Percentiles rank a stretch among this genome's conserved stretches.
Evolutionary conservation across 2,113 vertebrate genomes (phyloP).

Genomic region (Tapirus terrestris): DNA sequence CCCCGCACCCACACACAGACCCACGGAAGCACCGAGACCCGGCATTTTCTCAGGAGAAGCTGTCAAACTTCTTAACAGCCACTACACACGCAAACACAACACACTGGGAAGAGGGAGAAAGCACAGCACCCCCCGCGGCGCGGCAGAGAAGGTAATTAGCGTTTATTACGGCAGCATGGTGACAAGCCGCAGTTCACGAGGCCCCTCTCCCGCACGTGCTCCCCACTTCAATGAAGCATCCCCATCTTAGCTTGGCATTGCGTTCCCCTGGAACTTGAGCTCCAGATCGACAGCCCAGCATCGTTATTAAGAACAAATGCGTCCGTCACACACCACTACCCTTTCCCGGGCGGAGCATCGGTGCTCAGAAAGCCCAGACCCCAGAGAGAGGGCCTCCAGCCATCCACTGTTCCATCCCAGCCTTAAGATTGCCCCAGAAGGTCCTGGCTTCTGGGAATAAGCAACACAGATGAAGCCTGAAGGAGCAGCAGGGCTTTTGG

Average conservation of each 20-base stretch:
- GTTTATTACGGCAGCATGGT: not conserved
- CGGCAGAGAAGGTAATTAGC: not conserved
- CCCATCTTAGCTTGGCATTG: not conserved
- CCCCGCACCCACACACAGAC: not conserved
- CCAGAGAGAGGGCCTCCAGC: not conserved
- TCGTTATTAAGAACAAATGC: not conserved
- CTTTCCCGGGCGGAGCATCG: not conserved
- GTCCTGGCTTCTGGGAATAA: not conserved
- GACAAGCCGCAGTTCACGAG: not conserved
- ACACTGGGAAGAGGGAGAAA: not conserved
- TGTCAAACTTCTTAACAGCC: not conserved
- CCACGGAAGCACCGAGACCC: not conserved
- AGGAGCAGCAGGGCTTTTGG: accelerated
- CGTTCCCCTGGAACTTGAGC: not conserved
- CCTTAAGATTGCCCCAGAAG: not conserved
- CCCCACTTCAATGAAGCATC: not conserved
- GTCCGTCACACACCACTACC: too few relatives aligned
- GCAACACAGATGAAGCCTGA: not conserved
- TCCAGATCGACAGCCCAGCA: not conserved
- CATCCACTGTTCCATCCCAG: not conserved
- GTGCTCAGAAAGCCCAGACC: not conserved
- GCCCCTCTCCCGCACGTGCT: not conserved
- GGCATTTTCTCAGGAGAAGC: not conserved
- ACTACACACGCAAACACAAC: not conserved
- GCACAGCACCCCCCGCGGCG: accelerated